These are phyloP conservation scores for Dermolepida albohirtum DNA, from an alignment of 2,888 invertebrate species.

Conservation along the genomic window DNA sequence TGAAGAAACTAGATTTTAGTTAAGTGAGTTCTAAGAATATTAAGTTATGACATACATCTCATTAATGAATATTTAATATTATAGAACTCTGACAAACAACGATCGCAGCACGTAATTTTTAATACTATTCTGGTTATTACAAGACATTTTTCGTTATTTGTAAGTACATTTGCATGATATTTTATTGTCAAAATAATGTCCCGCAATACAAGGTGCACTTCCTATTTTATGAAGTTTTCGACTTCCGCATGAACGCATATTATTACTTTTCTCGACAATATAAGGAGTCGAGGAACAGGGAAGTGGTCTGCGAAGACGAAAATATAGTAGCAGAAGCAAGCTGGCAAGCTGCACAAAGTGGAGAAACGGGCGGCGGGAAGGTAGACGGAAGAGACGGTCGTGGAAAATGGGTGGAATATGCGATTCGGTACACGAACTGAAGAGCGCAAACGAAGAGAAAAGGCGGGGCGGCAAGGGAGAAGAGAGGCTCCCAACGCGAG, in stretches of 20 bases:
- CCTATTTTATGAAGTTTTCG: slow-evolving; percentile 21
- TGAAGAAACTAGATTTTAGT: no score
- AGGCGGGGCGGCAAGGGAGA: slow-evolving; percentile 16
- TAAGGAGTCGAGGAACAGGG: neutral
- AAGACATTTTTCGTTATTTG: slow-evolving; percentile 10
- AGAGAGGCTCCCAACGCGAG: slow-evolving; percentile 28
- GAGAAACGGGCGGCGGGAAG: slow-evolving; percentile 6
- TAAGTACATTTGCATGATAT: slow-evolving; percentile 3
- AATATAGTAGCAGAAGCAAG: slow-evolving; percentile 6
- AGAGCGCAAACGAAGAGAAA: slow-evolving; percentile 28
- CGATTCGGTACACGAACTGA: slow-evolving; percentile 35
- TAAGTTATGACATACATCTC: no score
- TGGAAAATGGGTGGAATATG: slow-evolving; percentile 32
- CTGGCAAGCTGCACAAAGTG: slow-evolving; percentile 19
- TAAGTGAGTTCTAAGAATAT: no score
- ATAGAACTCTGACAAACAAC: no score
- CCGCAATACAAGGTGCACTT: slow-evolving; percentile 29
- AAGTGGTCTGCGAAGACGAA: slow-evolving; percentile 9
- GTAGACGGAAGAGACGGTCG: slow-evolving; percentile 17
- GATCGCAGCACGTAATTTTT: no score
- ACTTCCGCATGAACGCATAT: slow-evolving; percentile 27
- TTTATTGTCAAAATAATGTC: slow-evolving; percentile 12
- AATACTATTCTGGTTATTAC: no score
- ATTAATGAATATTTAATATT: no score
- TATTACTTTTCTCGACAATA: slow-evolving; percentile 27